Base-by-base conservation (phyloP, 2,888 invertebrate genomes). In the Catocala sponsa region DNA sequence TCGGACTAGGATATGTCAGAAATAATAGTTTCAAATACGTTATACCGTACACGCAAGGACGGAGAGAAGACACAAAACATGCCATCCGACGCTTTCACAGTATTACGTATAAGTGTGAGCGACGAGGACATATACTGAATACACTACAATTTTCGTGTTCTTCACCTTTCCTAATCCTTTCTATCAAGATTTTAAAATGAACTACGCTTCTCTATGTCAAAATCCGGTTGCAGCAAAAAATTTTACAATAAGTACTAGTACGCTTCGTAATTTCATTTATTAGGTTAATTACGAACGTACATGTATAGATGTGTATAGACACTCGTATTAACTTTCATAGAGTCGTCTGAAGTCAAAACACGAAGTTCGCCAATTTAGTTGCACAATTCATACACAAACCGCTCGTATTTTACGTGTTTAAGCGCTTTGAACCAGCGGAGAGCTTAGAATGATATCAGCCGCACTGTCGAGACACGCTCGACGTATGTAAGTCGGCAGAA, bases 391-490 rank as follows among this genome's bases (percentile, higher is more conserved):
- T 69, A 74, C 72, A 76, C 70, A 78, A 72, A 68, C 70, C 60
- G 64, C 72, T 76, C 70, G 73, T 69, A 78, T 76, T 77, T 79
- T 63, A 73, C 62, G 64, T 68, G 63, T 68, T 74, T 78, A 72
- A 80, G 78, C 72, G 68, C 74, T 77, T 72, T 67, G 78, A 78
- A 73, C 74, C 65, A 55, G 68, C 64, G 55, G 60, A 57, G 63
- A 69, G 78, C 73, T 80, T 78, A 79, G 64, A 72, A 71, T 74
- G 73, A 76, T 71, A 78, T 76, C 76, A 72, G 60, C 65, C 65
- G 52, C 54, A 69, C 70, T 69, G 72, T 65, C 59, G 65, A 79
- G 71, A 79, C 76, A 78, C 71, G 77, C 77, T 61, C 68, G 57
- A 63, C 70, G 68, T 67, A 57, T 66, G 72, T 79, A 79, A 79